A percentile compares a stretch with the other conserved stretches of the same genome.
Evolutionary conservation across 2,113 vertebrate species (phyloP).

Genomic region (Nycticorax nycticorax): DNA sequence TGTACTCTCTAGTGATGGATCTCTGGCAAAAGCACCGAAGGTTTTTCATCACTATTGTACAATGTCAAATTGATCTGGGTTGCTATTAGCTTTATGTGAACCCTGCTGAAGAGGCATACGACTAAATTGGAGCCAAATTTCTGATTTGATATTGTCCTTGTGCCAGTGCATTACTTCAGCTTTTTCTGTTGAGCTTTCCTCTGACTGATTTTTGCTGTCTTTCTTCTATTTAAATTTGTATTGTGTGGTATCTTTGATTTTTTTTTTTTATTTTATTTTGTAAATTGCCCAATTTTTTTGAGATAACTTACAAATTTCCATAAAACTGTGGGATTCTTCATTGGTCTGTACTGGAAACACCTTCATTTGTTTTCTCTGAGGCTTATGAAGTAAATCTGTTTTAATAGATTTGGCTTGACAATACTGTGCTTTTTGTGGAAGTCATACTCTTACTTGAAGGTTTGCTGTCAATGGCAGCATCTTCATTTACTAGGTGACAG

Average conservation of each 20-base stretch:
- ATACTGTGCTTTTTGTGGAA: background rate
- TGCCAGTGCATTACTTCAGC: background rate
- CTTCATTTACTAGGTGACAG: constrained; percentile 20
- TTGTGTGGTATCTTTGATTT: background rate
- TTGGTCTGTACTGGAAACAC: background rate
- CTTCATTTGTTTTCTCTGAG: background rate
- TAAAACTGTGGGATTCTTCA: background rate
- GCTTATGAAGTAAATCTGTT: background rate
- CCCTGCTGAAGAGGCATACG: background rate
- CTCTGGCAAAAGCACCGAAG: background rate
- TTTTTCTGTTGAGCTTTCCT: background rate
- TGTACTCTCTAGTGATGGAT: background rate
- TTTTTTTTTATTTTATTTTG: background rate
- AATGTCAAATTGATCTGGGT: constrained; percentile 4
- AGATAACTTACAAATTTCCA: background rate
- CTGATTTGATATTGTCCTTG: background rate
- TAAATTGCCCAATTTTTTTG: background rate
- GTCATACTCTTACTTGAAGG: background rate
- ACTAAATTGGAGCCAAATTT: background rate
- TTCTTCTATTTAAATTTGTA: background rate
- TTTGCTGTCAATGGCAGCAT: background rate
- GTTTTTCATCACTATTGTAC: background rate
- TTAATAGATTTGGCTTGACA: background rate
- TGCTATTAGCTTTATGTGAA: constrained; percentile 4
- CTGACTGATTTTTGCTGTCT: background rate